A percentile compares a stretch with the other conserved stretches of the same genome.
phyloP scores from a whole-genome alignment of 2,797 vertebrate species.

The Helarctos malayanus region DNA sequence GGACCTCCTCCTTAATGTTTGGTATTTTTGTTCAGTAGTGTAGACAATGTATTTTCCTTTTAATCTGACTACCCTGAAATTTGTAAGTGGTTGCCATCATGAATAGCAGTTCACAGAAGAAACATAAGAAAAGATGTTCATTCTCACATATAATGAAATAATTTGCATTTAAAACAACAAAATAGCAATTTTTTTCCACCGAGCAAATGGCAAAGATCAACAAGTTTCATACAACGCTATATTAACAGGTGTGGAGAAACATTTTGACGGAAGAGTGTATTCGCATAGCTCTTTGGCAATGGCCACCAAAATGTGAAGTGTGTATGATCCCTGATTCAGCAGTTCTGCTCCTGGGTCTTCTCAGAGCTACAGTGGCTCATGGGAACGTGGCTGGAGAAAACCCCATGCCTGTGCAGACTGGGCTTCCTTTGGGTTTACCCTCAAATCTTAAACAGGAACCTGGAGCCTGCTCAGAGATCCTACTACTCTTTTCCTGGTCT shows the following conservation, averaged over 20 bases:
- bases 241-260: background rate
- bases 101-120: background rate
- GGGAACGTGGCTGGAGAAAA: background rate
- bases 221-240: background rate
- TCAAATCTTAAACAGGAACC: background rate
- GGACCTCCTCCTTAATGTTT: background rate
- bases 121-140: background rate
- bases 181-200: background rate
- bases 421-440: background rate
- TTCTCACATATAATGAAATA: background rate
- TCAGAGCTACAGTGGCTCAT: background rate
- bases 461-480: background rate
- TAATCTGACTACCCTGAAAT: background rate
- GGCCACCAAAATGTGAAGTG: background rate
- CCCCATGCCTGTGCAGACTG: background rate
- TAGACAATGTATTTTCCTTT: background rate
- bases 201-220: constrained; percentile 23
- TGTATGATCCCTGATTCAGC: background rate
- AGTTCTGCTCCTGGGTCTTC: background rate
- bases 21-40: background rate
- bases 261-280: background rate
- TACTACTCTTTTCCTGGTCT: background rate
- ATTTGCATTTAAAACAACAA: constrained; percentile 54
- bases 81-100: background rate
- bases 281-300: background rate